Evolutionary conservation across 2,797 vertebrate species (phyloP).

Genomic region (Sebastes paucispinis): DNA sequence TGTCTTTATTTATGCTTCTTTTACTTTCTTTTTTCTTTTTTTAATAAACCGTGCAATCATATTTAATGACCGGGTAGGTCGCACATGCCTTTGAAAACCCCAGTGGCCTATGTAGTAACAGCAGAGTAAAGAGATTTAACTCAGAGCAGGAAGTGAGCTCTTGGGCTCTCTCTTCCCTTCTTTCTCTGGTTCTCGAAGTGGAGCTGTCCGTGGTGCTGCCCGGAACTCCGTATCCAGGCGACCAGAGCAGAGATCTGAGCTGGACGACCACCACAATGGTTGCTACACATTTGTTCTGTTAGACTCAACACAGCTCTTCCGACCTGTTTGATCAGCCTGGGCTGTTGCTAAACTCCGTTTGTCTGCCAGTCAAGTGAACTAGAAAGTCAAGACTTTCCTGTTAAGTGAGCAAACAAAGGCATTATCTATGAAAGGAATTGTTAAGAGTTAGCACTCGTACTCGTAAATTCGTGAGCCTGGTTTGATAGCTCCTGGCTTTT

Average conservation of each 20-base stretch:
- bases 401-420: background rate
- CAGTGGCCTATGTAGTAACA: background rate
- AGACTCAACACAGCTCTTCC: too few species aligned
- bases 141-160: background rate
- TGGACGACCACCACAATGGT: too few species aligned
- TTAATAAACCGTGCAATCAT: background rate
- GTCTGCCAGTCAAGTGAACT: background rate
- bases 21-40: background rate
- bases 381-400: background rate
- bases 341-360: background rate
- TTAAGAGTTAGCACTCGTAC: too few species aligned
- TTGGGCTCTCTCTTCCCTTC: background rate
- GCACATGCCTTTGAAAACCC: background rate
- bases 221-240: conserved; percentile 11
- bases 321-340: background rate
- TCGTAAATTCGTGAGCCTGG: too few species aligned
- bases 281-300: too few species aligned
- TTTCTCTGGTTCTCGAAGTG: background rate
- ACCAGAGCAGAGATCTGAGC: too few species aligned
- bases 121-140: background rate
- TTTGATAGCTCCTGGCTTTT: too few species aligned
- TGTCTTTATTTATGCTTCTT: background rate
- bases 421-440: too few species aligned
- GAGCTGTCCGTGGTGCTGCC: conserved; percentile 83
- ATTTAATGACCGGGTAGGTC: background rate